Evolutionary conservation across 2,888 invertebrate genomes (phyloP), one percentile per base, ranked within the genome.

Genomic region (Philaethria dido): DNA sequence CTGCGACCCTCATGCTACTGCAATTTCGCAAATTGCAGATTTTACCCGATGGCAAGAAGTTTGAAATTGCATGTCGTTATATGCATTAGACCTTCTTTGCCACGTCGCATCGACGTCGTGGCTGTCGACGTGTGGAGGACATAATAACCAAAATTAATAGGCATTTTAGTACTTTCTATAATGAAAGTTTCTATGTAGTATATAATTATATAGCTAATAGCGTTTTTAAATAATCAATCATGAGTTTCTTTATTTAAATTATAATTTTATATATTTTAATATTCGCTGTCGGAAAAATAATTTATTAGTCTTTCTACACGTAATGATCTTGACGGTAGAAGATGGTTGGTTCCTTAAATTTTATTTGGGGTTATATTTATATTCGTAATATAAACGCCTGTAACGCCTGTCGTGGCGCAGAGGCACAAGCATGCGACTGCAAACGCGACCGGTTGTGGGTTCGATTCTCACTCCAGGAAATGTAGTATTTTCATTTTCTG

Each of bases 11-110:
- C 83, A 80, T 82, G 87, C 84, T 79, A 82, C 84, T 85, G 88
- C 88, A 89, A 92, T 92, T 86, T 90, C 70, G 78, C 79, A 89
- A 91, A 90, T 91, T 87, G 88, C 86, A 76, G 82, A 88, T 87
- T 85, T 88, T 85, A 85, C 84, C 85, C 86, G 78, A 79, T 77
- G 86, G 88, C 86, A 83, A 86, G 84, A 82, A 83, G 78, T 83
- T 81, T 82, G 77, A 84, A 84, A 88, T 89, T 89, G 86, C 87
- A 82, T 80, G 83, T 86, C 82, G 84, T 85, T 87, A 85, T 78
- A 76, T 84, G 83, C 81, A 81, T 83, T 83, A 80, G 73, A 78
- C 85, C 85, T 84, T 80, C 78, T 57, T 50, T 50, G 72, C 75
- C 73, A 76, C 79, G 75, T 66, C 73, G 75, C 72, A 68, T 78